Percentiles rank a stretch among this genome's conserved stretches.
Evolutionary conservation across 2,113 vertebrate species (phyloP).

Genomic region (Seriola dumerili): DNA sequence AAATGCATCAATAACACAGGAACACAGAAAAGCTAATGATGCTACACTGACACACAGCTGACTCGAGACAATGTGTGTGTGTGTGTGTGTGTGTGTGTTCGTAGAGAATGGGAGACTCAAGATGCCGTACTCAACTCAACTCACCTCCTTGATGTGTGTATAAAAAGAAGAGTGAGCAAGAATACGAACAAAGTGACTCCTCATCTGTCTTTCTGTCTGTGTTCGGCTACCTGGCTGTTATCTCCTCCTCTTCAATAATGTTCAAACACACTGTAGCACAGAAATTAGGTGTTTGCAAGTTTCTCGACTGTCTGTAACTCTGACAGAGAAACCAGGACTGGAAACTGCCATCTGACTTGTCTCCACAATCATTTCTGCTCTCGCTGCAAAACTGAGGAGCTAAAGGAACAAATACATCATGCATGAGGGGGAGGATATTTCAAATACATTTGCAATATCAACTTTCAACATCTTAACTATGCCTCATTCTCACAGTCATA

Average conservation of each 20-base stretch:
- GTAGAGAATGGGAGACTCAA: neutral
- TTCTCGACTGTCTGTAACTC: constrained; percentile 31
- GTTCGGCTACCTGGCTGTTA: constrained; percentile 18
- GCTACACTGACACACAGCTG: constrained; percentile 63
- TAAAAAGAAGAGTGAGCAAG: constrained; percentile 16
- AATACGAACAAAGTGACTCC: constrained; percentile 32
- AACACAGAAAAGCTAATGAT: constrained; percentile 68
- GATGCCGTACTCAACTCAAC: neutral
- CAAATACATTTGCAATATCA: neutral
- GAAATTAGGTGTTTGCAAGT: constrained; percentile 45
- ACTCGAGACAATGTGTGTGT: constrained; percentile 38
- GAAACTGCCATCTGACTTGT: constrained; percentile 21
- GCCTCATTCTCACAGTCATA: neutral
- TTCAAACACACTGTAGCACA: constrained; percentile 14
- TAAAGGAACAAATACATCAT: constrained; percentile 52
- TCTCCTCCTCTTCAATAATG: constrained; percentile 41
- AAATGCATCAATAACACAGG: constrained; percentile 68
- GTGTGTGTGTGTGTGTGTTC: constrained; percentile 15
- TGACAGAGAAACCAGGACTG: constrained; percentile 22
- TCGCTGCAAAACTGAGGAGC: constrained; percentile 16
- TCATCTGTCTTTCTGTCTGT: constrained; percentile 20
- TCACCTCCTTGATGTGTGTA: constrained; percentile 25
- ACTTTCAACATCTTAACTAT: neutral
- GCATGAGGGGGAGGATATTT: constrained; percentile 33
- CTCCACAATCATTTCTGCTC: constrained; percentile 26